Conservation (phyloP, 2,113 vertebrate genomes). For the Hippocampus barbouri region DNA sequence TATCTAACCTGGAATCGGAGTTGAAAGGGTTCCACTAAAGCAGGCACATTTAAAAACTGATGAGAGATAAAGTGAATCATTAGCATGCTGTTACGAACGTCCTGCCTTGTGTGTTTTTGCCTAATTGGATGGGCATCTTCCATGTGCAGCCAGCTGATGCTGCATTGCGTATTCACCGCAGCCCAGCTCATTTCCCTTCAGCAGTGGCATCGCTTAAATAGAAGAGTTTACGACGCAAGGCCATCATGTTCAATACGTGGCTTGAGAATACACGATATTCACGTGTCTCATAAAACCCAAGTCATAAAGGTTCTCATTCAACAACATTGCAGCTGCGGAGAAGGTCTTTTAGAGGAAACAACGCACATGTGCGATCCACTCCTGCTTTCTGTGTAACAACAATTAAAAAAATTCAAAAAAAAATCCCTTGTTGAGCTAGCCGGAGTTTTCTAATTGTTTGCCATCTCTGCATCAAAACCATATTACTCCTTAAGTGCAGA, state of each 20-base stretch:
- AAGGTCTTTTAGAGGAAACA: conserved; percentile 23
- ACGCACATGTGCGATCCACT: not conserved
- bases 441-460: not conserved
- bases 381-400: not conserved
- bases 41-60: not conserved
- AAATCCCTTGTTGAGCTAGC: conserved; percentile 1
- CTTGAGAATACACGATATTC: conserved; percentile 23
- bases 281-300: conserved; percentile 16
- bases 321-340: conserved; percentile 39
- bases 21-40: not conserved
- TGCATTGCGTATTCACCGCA: not conserved
- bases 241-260: conserved; percentile 12
- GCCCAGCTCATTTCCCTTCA: not conserved
- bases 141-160: not conserved
- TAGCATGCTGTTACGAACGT: not conserved
- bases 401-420: not conserved
- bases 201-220: conserved; percentile 3
- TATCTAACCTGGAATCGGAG: not conserved
- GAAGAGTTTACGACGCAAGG: conserved; percentile 13
- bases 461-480: conserved; percentile 36
- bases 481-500: conserved; percentile 27
- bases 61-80: not conserved
- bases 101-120: not conserved
- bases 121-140: not conserved
- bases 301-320: conserved; percentile 28